Evolutionary conservation across 2,113 vertebrate species (phyloP).

Genomic region (Collichthys lucidus): DNA sequence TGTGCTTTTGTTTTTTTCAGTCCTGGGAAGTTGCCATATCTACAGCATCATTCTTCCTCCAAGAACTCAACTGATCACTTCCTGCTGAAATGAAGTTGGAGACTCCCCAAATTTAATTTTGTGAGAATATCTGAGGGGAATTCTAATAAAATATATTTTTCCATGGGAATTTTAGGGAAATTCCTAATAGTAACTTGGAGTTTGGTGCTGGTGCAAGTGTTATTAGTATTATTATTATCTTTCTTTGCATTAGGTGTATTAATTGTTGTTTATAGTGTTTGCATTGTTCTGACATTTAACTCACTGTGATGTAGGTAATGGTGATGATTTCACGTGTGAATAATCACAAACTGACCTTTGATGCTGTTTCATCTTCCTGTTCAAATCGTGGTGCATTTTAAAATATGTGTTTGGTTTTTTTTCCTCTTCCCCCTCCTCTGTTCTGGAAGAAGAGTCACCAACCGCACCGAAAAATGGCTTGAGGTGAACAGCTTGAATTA

Average conservation of each 20-base stretch:
- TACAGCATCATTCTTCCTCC: constrained; percentile 16
- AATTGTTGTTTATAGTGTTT: neutral
- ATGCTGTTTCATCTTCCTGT: constrained; percentile 45
- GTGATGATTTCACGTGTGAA: constrained; percentile 20
- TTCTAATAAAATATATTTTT: constrained; percentile 27
- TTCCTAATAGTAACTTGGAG: neutral
- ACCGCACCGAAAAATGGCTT: constrained; percentile 47
- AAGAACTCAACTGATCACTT: constrained; percentile 31
- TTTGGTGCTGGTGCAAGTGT: neutral
- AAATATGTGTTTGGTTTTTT: neutral
- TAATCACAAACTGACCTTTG: constrained; percentile 14
- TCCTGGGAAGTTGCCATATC: constrained; percentile 7
- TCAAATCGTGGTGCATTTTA: neutral
- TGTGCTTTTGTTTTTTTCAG: neutral
- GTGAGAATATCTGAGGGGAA: constrained; percentile 19
- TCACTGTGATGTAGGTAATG: constrained; percentile 3
- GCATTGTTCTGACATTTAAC: neutral
- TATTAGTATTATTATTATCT: neutral
- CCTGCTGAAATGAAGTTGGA: constrained; percentile 11
- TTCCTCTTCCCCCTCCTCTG: constrained; percentile 10
- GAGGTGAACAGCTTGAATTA: constrained; percentile 52
- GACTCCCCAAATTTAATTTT: constrained; percentile 40
- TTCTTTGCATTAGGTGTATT: neutral
- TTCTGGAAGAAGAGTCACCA: constrained; percentile 33
- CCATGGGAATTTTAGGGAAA: constrained; percentile 6